phyloP scores from a whole-genome alignment of 2,113 vertebrate species.

The Pollimyrus isidori region DNA sequence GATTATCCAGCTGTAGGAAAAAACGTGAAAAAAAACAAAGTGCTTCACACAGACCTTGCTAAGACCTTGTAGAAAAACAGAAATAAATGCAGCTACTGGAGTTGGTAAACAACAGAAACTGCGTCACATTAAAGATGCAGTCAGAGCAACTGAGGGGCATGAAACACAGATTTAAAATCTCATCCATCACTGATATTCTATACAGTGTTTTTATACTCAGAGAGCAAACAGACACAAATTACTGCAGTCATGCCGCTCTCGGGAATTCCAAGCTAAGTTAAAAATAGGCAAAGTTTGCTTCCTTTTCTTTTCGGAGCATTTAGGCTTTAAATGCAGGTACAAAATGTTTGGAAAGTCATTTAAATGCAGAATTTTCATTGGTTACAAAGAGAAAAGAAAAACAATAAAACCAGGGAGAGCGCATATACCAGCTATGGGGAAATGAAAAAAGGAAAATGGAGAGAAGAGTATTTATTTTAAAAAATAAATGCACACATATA shows the following conservation, averaged over 20 bases:
- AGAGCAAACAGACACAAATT: slow-evolving; percentile 17
- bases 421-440: neutral
- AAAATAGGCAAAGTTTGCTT: slow-evolving; percentile 15
- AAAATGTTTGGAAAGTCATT: neutral
- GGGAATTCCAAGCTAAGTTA: neutral
- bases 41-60: neutral
- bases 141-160: neutral
- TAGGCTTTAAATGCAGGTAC: neutral
- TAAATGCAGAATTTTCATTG: neutral
- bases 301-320: neutral
- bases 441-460: neutral
- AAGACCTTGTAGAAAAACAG: slow-evolving; percentile 1
- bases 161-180: slow-evolving; percentile 11
- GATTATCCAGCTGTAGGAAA: slow-evolving; percentile 15
- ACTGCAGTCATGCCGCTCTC: neutral
- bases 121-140: neutral
- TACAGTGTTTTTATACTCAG: neutral
- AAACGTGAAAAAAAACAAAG: neutral
- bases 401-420: neutral
- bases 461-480: neutral
- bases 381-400: neutral
- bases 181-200: slow-evolving; percentile 15
- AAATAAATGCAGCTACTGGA: neutral
- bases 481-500: neutral
- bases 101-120: slow-evolving; percentile 4